These are phyloP conservation scores for Hyposmocoma kahamanoa DNA, from an alignment of 1,140 invertebrate genomes.

Conservation along the genomic window DNA sequence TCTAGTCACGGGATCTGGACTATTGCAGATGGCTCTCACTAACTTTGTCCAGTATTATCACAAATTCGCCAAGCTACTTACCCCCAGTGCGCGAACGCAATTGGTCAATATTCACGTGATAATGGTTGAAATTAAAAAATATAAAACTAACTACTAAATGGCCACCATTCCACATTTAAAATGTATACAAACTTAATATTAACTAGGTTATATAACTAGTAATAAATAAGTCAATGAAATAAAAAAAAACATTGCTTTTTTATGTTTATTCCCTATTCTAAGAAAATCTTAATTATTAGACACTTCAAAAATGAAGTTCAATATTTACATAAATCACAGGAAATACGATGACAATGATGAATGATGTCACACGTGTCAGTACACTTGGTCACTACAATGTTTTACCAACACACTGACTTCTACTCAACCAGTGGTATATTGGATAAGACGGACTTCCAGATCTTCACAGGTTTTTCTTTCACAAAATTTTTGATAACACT, in stretches of 20 bases:
- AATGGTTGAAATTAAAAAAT: conserved; percentile 99
- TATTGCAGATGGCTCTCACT: conserved; percentile 94
- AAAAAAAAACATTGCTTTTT: background rate
- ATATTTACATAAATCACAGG: no score
- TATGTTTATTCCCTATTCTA: no score
- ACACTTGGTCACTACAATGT: no score
- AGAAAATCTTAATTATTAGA: no score
- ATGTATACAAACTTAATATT: no score
- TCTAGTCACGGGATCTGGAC: conserved; percentile 93
- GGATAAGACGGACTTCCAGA: conserved; percentile 40
- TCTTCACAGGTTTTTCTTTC: conserved; percentile 35
- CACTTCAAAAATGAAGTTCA: conserved; percentile 10
- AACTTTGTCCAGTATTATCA: conserved; percentile 99
- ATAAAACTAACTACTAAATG: conserved; percentile 94
- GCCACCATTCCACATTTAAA: no score
- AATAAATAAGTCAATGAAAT: no score
- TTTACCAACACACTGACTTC: no score
- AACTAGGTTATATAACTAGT: no score
- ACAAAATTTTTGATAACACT: conserved; percentile 40
- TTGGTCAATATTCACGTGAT: conserved; percentile 98
- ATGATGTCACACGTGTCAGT: no score
- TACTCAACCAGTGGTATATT: conserved; percentile 27
- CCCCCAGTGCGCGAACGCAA: conserved; percentile 90
- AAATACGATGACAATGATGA: no score
- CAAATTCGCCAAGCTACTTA: conserved; percentile 96